phyloP scores from a whole-genome alignment of 2,888 invertebrate species.

The Cosmorhoe ocellata region DNA sequence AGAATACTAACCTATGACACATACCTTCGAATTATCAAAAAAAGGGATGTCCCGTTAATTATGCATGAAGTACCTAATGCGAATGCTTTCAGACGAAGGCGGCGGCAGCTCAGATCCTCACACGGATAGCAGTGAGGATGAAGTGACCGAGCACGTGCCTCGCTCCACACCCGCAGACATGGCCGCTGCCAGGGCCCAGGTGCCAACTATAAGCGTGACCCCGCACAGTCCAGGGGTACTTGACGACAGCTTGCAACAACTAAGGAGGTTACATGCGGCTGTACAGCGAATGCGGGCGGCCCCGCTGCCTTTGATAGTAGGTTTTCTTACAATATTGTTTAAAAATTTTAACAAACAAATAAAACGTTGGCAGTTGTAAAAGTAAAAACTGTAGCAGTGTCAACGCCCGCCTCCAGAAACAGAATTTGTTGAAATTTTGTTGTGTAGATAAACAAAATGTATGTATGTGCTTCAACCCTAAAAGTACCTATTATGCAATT shows the following conservation, averaged over 20 bases:
- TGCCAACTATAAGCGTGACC: constrained; percentile 93
- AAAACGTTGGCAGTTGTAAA: no score
- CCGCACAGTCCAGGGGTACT: constrained; percentile 91
- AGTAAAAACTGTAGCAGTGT: no score
- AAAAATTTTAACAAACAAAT: no score
- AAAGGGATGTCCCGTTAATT: no score
- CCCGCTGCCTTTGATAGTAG: constrained; percentile 70
- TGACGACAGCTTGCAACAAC: constrained; percentile 89
- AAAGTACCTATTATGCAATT: no score
- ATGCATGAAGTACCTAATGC: no score
- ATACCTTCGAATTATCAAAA: no score
- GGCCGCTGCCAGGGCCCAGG: constrained; percentile 78
- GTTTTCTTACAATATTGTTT: not conserved
- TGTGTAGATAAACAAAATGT: no score
- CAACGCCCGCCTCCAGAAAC: no score
- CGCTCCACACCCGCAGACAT: constrained; percentile 62
- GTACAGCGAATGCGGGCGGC: constrained; percentile 90
- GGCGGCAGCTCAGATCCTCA: constrained; percentile 81
- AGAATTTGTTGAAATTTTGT: no score
- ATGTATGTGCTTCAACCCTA: no score
- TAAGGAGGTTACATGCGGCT: constrained; percentile 88
- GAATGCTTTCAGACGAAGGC: constrained; percentile 87
- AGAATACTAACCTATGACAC: no score
- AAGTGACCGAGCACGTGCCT: constrained; percentile 88
- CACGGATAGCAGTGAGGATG: constrained; percentile 90